Percentiles rank a stretch among this genome's conserved stretches.
phyloP scores from a whole-genome alignment of 2,113 vertebrate species.

The Amblyornis subalaris region DNA sequence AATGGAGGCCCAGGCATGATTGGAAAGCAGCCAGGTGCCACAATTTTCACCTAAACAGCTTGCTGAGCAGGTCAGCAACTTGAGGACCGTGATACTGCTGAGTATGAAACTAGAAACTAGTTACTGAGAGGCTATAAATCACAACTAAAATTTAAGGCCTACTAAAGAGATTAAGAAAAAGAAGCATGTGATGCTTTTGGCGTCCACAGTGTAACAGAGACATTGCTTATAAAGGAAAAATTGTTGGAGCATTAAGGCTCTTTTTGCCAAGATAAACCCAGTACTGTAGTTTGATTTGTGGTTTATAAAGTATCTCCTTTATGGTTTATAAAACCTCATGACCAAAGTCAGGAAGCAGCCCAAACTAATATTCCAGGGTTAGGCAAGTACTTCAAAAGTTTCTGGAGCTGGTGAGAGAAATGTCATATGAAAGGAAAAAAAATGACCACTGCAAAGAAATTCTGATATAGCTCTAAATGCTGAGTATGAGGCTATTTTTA shows the following conservation, averaged over 20 bases:
- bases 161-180: slow-evolving; percentile 38
- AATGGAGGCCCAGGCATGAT: slow-evolving; percentile 2
- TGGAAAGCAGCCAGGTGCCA: slow-evolving; percentile 48
- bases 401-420: background rate
- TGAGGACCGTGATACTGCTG: slow-evolving; percentile 13
- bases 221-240: slow-evolving; percentile 45
- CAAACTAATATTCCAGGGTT: background rate
- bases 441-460: background rate
- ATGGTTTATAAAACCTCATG: background rate
- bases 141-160: background rate
- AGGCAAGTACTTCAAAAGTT: slow-evolving; percentile 14
- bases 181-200: slow-evolving; percentile 9
- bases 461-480: background rate
- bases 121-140: slow-evolving; percentile 33
- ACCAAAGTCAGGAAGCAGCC: background rate
- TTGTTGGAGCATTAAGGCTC: background rate
- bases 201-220: background rate
- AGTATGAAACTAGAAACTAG: slow-evolving; percentile 15
- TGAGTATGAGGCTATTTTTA: background rate
- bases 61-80: slow-evolving; percentile 42
- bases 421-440: background rate
- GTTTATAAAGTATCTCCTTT: slow-evolving; percentile 24
- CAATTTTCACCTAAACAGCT: slow-evolving; percentile 23
- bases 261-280: background rate
- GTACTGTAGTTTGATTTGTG: background rate